phyloP scores from a whole-genome alignment of 2,797 vertebrate species.

The Paedocypris micromegethes region DNA sequence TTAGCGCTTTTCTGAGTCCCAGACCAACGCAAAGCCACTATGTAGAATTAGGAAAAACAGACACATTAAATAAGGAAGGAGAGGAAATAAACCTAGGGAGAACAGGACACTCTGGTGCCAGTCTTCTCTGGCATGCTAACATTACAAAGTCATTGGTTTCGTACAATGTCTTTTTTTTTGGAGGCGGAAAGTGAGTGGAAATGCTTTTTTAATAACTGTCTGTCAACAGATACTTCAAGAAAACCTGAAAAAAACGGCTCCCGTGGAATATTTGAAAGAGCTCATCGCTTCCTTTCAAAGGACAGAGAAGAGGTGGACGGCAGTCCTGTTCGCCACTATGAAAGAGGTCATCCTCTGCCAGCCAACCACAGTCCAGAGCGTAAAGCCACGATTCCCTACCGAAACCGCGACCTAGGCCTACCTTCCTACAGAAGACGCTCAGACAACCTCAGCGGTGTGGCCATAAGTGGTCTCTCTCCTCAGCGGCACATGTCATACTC shows the following conservation, averaged over 20 bases:
- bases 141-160: too few relatives aligned
- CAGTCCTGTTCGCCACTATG: constrained; percentile 56
- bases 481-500: constrained; percentile 71
- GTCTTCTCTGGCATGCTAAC: too few relatives aligned
- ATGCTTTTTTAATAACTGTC: too few relatives aligned
- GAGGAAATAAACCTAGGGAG: too few relatives aligned
- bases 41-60: too few relatives aligned
- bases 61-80: too few relatives aligned
- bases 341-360: constrained; percentile 67
- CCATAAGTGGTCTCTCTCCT: constrained; percentile 71
- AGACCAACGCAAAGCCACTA: too few relatives aligned
- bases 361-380: constrained; percentile 68
- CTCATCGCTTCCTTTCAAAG: constrained; percentile 47
- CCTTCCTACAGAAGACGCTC: constrained; percentile 67
- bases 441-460: constrained; percentile 57
- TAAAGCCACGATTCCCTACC: constrained; percentile 71
- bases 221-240: constrained; percentile 56
- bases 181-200: too few relatives aligned
- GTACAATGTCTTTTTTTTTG: too few relatives aligned
- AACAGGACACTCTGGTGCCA: too few relatives aligned
- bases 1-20: too few relatives aligned
- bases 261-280: constrained; percentile 70
- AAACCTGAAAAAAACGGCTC: constrained; percentile 63
- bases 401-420: constrained; percentile 69
- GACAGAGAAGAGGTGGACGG: constrained; percentile 49